Conservation (phyloP, 1,140 invertebrate genomes). For the Reticulitermes speratus region DNA sequence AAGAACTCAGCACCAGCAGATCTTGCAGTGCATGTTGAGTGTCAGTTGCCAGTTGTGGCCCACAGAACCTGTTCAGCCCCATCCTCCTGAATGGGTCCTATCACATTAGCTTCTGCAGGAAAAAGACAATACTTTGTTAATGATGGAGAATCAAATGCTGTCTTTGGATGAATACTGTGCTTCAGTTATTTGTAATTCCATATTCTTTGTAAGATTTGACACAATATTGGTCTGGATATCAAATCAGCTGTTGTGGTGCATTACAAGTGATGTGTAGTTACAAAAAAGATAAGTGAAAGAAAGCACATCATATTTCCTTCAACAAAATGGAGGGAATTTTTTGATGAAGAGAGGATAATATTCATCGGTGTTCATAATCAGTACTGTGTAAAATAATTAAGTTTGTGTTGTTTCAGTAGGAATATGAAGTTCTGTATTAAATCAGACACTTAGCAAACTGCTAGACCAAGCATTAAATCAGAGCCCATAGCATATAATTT, state of each 20-base stretch:
- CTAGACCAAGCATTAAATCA: neutral
- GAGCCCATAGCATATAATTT: neutral
- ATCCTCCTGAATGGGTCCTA: neutral
- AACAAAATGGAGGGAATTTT: neutral
- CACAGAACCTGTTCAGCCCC: neutral
- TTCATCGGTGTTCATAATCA: neutral
- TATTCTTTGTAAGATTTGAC: neutral
- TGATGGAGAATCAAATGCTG: neutral
- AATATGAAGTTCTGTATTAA: neutral
- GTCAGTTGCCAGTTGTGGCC: neutral
- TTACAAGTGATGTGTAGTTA: neutral
- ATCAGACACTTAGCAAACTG: neutral
- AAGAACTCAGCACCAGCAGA: too few relatives aligned
- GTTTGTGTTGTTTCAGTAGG: neutral
- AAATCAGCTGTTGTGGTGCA: neutral
- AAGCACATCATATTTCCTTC: neutral
- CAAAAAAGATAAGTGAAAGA: neutral
- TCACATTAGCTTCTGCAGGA: neutral
- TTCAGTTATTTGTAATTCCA: neutral
- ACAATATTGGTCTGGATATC: neutral
- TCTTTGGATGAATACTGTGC: neutral
- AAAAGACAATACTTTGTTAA: neutral
- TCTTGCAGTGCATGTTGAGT: neutral
- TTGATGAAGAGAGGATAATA: neutral
- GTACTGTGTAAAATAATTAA: slow-evolving; percentile 17